Evolutionary conservation across 2,888 invertebrate species (phyloP).

Genomic region (Lasioglossum leucozonium): DNA sequence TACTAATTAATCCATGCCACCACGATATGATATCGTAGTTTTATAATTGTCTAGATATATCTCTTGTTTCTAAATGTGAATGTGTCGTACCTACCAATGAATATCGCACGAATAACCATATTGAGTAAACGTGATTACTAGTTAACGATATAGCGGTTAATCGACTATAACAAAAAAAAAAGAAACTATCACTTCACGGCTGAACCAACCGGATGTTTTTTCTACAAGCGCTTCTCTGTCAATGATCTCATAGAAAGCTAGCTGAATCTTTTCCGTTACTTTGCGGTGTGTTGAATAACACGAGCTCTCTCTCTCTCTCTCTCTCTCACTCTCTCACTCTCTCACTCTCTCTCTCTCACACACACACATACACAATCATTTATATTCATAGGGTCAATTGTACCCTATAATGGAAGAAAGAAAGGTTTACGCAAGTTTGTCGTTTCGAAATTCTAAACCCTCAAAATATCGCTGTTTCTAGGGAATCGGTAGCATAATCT

Average conservation of each 20-base stretch:
- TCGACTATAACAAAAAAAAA: constrained; percentile 43
- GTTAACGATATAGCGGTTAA: constrained; percentile 58
- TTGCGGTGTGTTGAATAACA: constrained; percentile 28
- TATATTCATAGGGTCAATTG: constrained; percentile 41
- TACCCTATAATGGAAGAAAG: constrained; percentile 41
- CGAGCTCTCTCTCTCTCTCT: constrained; percentile 25
- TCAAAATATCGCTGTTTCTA: constrained; percentile 36
- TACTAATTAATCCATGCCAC: constrained; percentile 45
- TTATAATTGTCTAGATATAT: constrained; percentile 46
- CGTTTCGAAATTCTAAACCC: constrained; percentile 11
- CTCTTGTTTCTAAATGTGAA: constrained; percentile 42
- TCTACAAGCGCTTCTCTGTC: constrained; percentile 45
- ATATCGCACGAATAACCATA: constrained; percentile 48
- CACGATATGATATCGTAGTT: constrained; percentile 45
- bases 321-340: neutral
- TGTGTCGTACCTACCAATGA: constrained; percentile 50
- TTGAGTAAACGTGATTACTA: constrained; percentile 37
- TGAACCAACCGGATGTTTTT: constrained; percentile 31
- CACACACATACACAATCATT: neutral
- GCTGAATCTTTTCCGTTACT: constrained; percentile 38
- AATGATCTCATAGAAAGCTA: constrained; percentile 59
- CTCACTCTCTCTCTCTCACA: neutral
- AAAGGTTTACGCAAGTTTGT: constrained; percentile 55
- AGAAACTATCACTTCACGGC: constrained; percentile 61
- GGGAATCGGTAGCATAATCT: constrained; percentile 24